Evolutionary conservation across 2,888 invertebrate genomes (phyloP).

Genomic region (Gymnoscelis rufifasciata): DNA sequence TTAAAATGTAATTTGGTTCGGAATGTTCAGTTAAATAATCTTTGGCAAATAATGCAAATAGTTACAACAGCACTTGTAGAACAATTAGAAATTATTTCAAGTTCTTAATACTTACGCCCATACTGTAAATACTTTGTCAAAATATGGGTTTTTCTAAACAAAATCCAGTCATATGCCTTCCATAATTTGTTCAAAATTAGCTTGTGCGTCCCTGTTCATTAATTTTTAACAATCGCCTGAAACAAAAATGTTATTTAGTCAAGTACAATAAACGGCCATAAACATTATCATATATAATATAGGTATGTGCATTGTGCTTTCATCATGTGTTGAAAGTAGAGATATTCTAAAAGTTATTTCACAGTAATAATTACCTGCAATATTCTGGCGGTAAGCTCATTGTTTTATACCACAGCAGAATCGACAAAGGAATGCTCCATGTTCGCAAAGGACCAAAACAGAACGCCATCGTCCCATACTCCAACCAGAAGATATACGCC

Average conservation of each 20-base stretch:
- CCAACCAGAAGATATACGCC: conserved; percentile 88
- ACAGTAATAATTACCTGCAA: conserved; percentile 82
- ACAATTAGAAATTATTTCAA: neutral
- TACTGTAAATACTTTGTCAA: neutral
- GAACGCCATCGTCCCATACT: conserved; percentile 88
- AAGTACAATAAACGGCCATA: no score
- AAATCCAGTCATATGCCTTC: neutral
- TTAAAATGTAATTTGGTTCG: conserved; percentile 2
- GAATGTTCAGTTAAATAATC: conserved; percentile 13
- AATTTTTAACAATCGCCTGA: neutral
- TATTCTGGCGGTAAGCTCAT: conserved; percentile 80
- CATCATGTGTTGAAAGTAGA: neutral
- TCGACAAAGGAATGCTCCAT: conserved; percentile 86
- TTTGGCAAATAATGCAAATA: conserved; percentile 10
- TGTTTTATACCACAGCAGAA: conserved; percentile 83
- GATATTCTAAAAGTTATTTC: conserved; percentile 7
- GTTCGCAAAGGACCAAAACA: conserved; percentile 88
- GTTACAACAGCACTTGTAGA: conserved; percentile 1
- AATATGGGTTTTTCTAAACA: neutral
- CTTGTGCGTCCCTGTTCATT: neutral
- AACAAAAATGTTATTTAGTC: neutral
- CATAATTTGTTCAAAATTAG: neutral
- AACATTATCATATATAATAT: no score
- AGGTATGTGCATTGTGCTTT: no score
- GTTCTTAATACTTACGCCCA: conserved; percentile 1